These are phyloP conservation scores for Coboldia fuscipes DNA, from an alignment of 1,140 invertebrate genomes.

Conservation along the genomic window DNA sequence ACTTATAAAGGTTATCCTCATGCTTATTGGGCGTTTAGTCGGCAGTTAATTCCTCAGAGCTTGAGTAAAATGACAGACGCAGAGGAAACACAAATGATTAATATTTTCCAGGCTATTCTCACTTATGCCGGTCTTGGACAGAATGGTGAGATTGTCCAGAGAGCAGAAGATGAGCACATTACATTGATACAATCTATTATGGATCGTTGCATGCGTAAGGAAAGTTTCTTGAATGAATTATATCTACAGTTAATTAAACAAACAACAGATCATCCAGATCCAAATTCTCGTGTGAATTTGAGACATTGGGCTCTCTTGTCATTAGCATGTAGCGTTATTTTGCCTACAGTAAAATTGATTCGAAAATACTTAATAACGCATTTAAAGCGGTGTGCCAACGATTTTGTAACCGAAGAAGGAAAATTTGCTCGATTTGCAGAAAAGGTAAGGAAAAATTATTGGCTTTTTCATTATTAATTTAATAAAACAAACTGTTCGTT, in stretches of 20 bases:
- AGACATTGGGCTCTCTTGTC: constrained; percentile 85
- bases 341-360: constrained; percentile 63
- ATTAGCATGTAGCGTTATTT: constrained; percentile 66
- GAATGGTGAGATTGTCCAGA: constrained; percentile 25
- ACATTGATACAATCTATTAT: constrained; percentile 71
- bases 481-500: neutral
- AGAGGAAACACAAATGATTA: constrained; percentile 65
- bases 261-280: constrained; percentile 82
- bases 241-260: constrained; percentile 82
- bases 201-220: constrained; percentile 75
- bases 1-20: constrained; percentile 72
- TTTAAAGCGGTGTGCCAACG: constrained; percentile 67
- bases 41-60: constrained; percentile 54
- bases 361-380: constrained; percentile 80
- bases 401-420: constrained; percentile 80
- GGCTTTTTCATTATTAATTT: neutral
- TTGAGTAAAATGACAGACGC: constrained; percentile 65
- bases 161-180: constrained; percentile 67
- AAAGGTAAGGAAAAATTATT: constrained; percentile 32
- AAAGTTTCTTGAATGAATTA: constrained; percentile 70
- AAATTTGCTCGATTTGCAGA: constrained; percentile 87
- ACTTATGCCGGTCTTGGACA: constrained; percentile 68
- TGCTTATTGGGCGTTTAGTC: constrained; percentile 77
- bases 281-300: constrained; percentile 66
- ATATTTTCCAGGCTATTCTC: constrained; percentile 52